phyloP scores from a whole-genome alignment of 2,113 vertebrate genomes.

The Alethe castanea region DNA sequence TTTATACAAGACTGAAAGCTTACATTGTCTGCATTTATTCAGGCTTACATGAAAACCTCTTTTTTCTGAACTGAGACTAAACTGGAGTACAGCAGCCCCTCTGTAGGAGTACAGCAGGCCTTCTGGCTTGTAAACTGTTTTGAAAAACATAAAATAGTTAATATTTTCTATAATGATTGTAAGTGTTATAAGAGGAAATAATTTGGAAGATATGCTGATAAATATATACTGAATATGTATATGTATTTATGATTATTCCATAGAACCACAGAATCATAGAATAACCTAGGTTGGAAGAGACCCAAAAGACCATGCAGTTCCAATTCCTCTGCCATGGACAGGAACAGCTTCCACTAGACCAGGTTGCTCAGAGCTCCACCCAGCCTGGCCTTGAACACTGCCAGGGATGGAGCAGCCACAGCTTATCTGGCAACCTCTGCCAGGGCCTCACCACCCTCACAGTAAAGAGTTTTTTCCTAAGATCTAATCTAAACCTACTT shows the following conservation, averaged over 20 bases:
- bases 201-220: not conserved
- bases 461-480: not conserved
- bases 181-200: not conserved
- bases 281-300: not conserved
- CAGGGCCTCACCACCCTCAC: not conserved
- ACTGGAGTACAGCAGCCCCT: not conserved
- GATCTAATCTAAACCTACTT: not conserved
- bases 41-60: accelerated
- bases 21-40: not conserved
- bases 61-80: not conserved
- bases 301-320: not conserved
- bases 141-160: not conserved
- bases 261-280: not conserved
- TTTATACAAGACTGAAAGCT: not conserved
- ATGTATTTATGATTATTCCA: not conserved
- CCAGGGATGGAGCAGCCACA: not conserved
- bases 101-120: not conserved
- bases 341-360: not conserved
- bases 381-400: not conserved
- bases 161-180: not conserved
- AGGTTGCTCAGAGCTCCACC: not conserved
- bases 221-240: not conserved
- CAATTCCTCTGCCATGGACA: not conserved
- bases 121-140: not conserved
- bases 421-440: not conserved